Conservation (phyloP, 2,113 vertebrate species). For the Alectura lathami region DNA sequence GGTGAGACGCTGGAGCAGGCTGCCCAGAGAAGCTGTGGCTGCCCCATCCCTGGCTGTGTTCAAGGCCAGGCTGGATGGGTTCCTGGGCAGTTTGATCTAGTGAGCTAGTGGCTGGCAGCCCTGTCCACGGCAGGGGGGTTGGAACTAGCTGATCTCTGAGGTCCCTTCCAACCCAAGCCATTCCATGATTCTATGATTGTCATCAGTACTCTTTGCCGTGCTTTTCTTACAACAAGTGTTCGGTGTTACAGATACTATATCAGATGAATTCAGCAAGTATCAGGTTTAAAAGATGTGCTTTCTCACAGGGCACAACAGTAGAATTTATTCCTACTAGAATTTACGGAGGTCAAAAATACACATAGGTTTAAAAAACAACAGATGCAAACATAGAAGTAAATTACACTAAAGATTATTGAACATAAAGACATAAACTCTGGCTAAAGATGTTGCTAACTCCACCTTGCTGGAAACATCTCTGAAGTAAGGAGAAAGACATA, state of each 20-base stretch:
- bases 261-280: not conserved
- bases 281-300: not conserved
- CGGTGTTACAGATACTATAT: not conserved
- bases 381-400: not conserved
- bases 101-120: too few species aligned
- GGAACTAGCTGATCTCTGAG: too few species aligned
- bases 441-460: not conserved
- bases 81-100: too few species aligned
- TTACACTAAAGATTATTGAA: not conserved
- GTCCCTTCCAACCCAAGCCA: too few species aligned
- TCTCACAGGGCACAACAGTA: not conserved
- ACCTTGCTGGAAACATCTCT: not conserved
- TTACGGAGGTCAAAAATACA: not conserved
- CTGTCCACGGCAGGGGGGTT: too few species aligned
- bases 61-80: too few species aligned
- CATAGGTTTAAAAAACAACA: not conserved
- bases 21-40: too few species aligned
- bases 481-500: not conserved
- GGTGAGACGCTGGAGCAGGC: too few species aligned
- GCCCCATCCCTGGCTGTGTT: too few species aligned
- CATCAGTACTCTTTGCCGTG: not conserved
- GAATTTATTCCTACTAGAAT: not conserved
- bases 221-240: not conserved
- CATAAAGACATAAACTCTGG: not conserved
- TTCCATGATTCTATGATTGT: too few species aligned